phyloP scores from a whole-genome alignment of 2,888 invertebrate genomes.

The Ennomos fuscantarius region DNA sequence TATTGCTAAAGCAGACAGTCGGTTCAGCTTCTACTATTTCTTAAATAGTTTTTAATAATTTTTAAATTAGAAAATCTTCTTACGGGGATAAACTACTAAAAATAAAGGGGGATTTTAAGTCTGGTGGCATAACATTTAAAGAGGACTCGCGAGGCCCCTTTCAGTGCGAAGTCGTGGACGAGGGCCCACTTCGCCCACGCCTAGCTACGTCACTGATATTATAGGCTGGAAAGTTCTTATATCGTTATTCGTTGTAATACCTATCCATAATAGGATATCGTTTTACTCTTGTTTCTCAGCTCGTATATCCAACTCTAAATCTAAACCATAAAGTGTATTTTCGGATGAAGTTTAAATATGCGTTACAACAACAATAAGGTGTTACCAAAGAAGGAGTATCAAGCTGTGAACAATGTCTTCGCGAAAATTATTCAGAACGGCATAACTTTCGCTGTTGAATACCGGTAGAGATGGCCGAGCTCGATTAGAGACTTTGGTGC shows the following conservation, averaged over 20 bases:
- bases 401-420: constrained; percentile 79
- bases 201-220: no score
- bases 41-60: no score
- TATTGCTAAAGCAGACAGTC: no score
- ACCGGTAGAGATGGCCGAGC: constrained; percentile 37
- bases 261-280: constrained; percentile 15
- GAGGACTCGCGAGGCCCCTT: no score
- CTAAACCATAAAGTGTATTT: background rate
- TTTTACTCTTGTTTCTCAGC: constrained; percentile 8
- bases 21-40: no score
- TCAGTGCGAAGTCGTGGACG: no score
- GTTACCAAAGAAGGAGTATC: constrained; percentile 50
- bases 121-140: no score
- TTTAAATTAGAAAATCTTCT: no score
- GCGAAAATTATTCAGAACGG: constrained; percentile 74
- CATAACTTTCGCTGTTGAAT: constrained; percentile 68
- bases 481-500: constrained; percentile 33
- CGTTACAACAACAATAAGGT: constrained; percentile 29
- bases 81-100: no score
- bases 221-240: constrained; percentile 35
- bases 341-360: constrained; percentile 1
- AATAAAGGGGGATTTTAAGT: no score
- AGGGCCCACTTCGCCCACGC: no score
- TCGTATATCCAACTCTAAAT: constrained; percentile 10
- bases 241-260: constrained; percentile 21